Conservation (phyloP, 2,888 invertebrate species). For the Trachelus troglodyta region DNA sequence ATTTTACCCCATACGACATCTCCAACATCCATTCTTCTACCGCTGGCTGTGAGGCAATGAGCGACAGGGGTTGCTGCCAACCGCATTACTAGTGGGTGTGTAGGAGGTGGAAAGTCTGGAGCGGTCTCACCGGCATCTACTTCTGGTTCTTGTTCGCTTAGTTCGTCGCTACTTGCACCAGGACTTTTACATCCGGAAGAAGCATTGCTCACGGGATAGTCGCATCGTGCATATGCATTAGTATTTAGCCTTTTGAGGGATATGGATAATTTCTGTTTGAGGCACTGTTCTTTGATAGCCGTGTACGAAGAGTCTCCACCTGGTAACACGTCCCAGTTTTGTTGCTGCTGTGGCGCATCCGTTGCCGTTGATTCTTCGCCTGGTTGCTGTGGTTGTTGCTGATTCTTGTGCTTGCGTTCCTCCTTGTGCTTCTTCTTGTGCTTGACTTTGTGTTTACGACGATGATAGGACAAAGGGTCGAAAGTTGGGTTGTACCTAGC, state of each 20-base stretch:
- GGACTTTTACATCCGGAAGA: slow-evolving; percentile 69
- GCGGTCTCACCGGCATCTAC: slow-evolving; percentile 65
- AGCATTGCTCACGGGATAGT: slow-evolving; percentile 63
- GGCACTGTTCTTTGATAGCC: slow-evolving; percentile 76
- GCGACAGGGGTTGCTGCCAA: slow-evolving; percentile 70
- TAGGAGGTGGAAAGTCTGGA: slow-evolving; percentile 69
- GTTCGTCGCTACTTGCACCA: slow-evolving; percentile 66
- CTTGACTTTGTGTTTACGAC: slow-evolving; percentile 77
- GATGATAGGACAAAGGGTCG: slow-evolving; percentile 58
- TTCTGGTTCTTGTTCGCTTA: slow-evolving; percentile 60
- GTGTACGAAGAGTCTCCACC: slow-evolving; percentile 67
- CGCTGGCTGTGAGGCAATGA: slow-evolving; percentile 70
- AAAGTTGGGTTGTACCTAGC: slow-evolving; percentile 57
- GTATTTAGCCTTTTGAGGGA: slow-evolving; percentile 79
- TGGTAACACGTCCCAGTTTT: slow-evolving; percentile 63
- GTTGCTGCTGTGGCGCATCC: slow-evolving; percentile 74
- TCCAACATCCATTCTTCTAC: slow-evolving; percentile 73
- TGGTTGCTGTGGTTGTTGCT: slow-evolving; percentile 4
- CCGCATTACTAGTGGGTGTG: slow-evolving; percentile 70
- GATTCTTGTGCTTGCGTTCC: slow-evolving; percentile 68
- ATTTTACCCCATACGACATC: slow-evolving; percentile 92
- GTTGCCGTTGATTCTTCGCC: slow-evolving; percentile 70
- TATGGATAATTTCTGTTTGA: slow-evolving; percentile 81
- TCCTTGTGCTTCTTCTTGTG: slow-evolving; percentile 82
- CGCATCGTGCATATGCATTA: slow-evolving; percentile 73